A percentile compares a stretch with the other conserved stretches of the same genome.
Conservation (phyloP, 53 echinoderm and acorn worm species). For the Holothuria leucospilota region DNA sequence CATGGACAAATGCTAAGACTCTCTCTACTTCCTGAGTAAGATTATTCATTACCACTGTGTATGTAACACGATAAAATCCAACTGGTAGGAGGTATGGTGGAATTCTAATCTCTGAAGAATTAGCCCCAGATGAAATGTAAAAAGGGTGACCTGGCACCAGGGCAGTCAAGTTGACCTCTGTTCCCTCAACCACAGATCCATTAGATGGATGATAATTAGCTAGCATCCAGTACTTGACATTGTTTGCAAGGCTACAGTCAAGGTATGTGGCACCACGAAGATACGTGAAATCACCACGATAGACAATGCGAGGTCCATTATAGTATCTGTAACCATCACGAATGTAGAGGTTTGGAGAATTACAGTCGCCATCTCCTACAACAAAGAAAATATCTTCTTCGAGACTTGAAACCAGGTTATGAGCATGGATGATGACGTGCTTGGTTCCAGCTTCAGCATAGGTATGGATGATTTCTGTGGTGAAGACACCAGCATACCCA, state of each 20-base stretch:
- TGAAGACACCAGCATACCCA: slow-evolving; percentile 16
- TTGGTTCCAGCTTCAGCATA: slow-evolving; percentile 61
- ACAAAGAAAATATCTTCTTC: slow-evolving; percentile 50
- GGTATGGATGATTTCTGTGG: slow-evolving; percentile 44
- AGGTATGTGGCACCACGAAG: slow-evolving; percentile 66
- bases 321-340: slow-evolving; percentile 65
- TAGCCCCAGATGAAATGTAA: slow-evolving; percentile 59
- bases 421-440: slow-evolving; percentile 52
- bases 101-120: slow-evolving; percentile 75
- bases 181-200: slow-evolving; percentile 43
- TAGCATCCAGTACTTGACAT: slow-evolving; percentile 68
- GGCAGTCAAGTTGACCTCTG: slow-evolving; percentile 45
- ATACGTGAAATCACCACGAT: slow-evolving; percentile 28
- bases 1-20: slow-evolving; percentile 52
- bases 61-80: slow-evolving; percentile 70
- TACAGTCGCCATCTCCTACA: slow-evolving; percentile 66
- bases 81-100: slow-evolving; percentile 60
- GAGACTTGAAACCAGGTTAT: slow-evolving; percentile 72
- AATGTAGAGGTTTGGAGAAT: slow-evolving; percentile 67
- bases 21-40: slow-evolving; percentile 37
- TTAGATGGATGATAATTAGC: slow-evolving; percentile 44
- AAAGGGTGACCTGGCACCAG: slow-evolving; percentile 16
- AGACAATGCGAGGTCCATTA: slow-evolving; percentile 62
- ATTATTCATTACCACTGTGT: slow-evolving; percentile 68
- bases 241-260: slow-evolving; percentile 52